A percentile compares a stretch with the other conserved stretches of the same genome.
These are phyloP conservation scores for Phrixothrix hirtus DNA, from an alignment of 2,888 invertebrate genomes.

Conservation along the genomic window DNA sequence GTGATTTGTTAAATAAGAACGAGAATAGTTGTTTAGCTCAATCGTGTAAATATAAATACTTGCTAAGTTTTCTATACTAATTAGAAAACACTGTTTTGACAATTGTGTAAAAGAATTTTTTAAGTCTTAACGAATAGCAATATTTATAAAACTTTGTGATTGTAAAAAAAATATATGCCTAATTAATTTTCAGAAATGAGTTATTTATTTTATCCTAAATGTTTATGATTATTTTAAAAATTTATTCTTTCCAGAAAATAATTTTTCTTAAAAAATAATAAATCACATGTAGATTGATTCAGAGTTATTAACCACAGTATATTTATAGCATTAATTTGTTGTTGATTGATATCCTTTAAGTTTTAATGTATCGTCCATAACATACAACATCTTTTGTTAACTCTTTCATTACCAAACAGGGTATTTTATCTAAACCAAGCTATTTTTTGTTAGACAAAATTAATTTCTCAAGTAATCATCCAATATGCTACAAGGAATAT, in stretches of 20 bases:
- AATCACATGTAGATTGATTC: too few relatives aligned
- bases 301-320: too few relatives aligned
- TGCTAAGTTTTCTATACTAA: constrained; percentile 54
- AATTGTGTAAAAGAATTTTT: constrained; percentile 55
- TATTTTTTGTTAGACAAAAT: too few relatives aligned
- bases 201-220: background rate
- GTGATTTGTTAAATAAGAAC: constrained; percentile 28
- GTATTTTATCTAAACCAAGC: too few relatives aligned
- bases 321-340: background rate
- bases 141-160: constrained; percentile 58
- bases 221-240: too few relatives aligned
- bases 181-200: constrained; percentile 26
- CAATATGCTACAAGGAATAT: too few relatives aligned
- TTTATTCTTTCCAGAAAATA: too few relatives aligned
- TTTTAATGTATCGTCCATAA: too few relatives aligned
- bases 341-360: background rate
- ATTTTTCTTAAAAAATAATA: too few relatives aligned
- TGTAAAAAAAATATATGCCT: constrained; percentile 50
- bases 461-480: too few relatives aligned
- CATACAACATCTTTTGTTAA: too few relatives aligned
- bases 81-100: constrained; percentile 53
- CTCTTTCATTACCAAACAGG: too few relatives aligned
- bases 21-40: constrained; percentile 48
- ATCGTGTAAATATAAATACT: constrained; percentile 53
- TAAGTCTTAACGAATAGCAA: constrained; percentile 57